Base-by-base conservation (phyloP, 2,797 vertebrate genomes). In the Chaunax sp. region DNA sequence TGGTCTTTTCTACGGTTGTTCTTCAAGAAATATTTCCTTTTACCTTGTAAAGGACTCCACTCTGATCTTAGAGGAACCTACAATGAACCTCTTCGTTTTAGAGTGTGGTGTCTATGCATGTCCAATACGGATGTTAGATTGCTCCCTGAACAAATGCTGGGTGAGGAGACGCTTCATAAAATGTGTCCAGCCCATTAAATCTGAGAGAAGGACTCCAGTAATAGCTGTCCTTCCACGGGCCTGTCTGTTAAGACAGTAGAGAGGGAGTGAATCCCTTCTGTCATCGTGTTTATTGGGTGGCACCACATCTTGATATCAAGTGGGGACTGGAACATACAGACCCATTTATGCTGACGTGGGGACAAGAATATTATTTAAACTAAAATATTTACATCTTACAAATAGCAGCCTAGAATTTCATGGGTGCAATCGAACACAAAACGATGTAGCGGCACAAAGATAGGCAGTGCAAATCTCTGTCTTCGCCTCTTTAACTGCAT, bases 141-240 rank as follows among this genome's bases (percentile, higher is more conserved):
- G 67, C 67, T 71, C 57, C 50, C 25, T 73, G 68, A 85, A 75
- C 60, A 77, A 83, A 83, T 6, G 5, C 49, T 45, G 6, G 18
- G 44, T 33, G 33, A 61, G 63, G 72, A 62, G 47, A 83, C 41
- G 73, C 77, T 85, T 85, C 84, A 87, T 90, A 86, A 90, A 89
- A 82, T 40, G n/a, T 65, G 70, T 78, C 68, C 81, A 74, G 77
- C 35, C 77, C 79, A 87, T 87, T 81, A 87, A 83, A 62, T 81
- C 70, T 77, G 69, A 69, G 64, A 33, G 53, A 83, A 80, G 69
- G 62, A 72, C 60, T 77, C 57, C 53, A 13, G 72, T 72, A 77
- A 86, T 71, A 68, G 80, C 74, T 75, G 80, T 75, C 81, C 69
- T 74, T 81, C 72, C 75, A 38, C 70, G 46, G 45, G 77, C 72